Conservation (phyloP, 2,113 vertebrate genomes). For the Albula goreensis region DNA sequence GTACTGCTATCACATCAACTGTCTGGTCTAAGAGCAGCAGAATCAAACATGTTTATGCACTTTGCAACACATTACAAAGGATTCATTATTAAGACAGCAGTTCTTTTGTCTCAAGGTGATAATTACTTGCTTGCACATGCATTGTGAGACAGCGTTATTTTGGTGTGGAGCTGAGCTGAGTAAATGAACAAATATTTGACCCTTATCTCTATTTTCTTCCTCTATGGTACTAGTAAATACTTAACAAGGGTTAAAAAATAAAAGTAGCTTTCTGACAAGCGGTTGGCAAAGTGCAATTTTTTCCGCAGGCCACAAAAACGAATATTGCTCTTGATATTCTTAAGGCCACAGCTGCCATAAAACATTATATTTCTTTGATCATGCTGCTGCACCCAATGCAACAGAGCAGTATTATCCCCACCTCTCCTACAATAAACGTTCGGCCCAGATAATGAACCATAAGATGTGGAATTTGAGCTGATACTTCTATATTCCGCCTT, state of each 20-base stretch:
- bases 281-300: not conserved
- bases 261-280: not conserved
- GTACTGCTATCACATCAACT: not conserved
- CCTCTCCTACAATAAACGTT: not conserved
- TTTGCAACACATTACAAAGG: not conserved
- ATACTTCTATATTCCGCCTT: not conserved
- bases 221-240: not conserved
- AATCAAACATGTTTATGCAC: not conserved
- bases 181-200: not conserved
- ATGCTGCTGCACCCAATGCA: not conserved
- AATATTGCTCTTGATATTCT: not conserved
- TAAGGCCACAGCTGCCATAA: not conserved
- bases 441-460: not conserved
- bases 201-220: not conserved
- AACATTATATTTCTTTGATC: not conserved
- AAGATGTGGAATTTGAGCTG: constrained; percentile 12
- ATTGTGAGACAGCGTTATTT: not conserved
- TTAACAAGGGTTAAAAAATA: not conserved
- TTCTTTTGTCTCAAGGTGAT: not conserved
- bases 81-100: not conserved
- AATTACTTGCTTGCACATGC: not conserved
- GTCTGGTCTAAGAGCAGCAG: not conserved
- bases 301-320: not conserved
- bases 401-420: not conserved
- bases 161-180: not conserved